Evolutionary conservation across 2,797 vertebrate species (phyloP).

Genomic region (Lindbergichthys nudifrons): DNA sequence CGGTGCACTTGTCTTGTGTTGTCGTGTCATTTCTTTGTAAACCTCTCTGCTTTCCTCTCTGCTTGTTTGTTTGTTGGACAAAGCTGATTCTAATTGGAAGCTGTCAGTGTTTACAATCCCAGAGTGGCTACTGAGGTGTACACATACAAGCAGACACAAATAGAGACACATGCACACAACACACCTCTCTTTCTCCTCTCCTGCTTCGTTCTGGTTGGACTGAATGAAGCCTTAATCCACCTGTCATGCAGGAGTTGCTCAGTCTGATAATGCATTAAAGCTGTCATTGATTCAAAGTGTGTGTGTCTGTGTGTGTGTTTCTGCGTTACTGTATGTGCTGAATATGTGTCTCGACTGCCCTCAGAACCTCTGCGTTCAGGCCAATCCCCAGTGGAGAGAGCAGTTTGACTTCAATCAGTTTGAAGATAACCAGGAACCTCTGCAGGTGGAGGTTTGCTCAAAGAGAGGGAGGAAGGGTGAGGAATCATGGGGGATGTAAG

Average conservation of each 20-base stretch:
- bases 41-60: slow-evolving; percentile 82
- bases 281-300: slow-evolving; percentile 54
- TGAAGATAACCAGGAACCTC: slow-evolving; percentile 92
- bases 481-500: slow-evolving; percentile 95
- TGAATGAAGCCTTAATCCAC: slow-evolving; percentile 80
- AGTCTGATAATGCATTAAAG: slow-evolving; percentile 73
- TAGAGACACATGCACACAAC: slow-evolving; percentile 62
- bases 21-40: slow-evolving; percentile 84
- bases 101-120: slow-evolving; percentile 88
- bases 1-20: slow-evolving; percentile 80
- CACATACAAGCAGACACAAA: slow-evolving; percentile 72
- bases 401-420: slow-evolving; percentile 98
- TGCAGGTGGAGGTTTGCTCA: slow-evolving; percentile 93
- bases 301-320: slow-evolving; percentile 32
- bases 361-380: slow-evolving; percentile 93
- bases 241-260: slow-evolving; percentile 75
- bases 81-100: slow-evolving; percentile 89
- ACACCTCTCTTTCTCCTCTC: slow-evolving; percentile 65
- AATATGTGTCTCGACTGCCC: slow-evolving; percentile 57
- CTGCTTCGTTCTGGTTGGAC: slow-evolving; percentile 65
- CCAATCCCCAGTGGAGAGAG: slow-evolving; percentile 98
- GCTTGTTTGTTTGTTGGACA: slow-evolving; percentile 88
- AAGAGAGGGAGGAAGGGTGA: slow-evolving; percentile 93
- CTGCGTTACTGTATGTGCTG: slow-evolving; percentile 52
- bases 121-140: slow-evolving; percentile 80